These are phyloP conservation scores for Cotesia typhae DNA, from an alignment of 1,140 invertebrate species.

Conservation along the genomic window DNA sequence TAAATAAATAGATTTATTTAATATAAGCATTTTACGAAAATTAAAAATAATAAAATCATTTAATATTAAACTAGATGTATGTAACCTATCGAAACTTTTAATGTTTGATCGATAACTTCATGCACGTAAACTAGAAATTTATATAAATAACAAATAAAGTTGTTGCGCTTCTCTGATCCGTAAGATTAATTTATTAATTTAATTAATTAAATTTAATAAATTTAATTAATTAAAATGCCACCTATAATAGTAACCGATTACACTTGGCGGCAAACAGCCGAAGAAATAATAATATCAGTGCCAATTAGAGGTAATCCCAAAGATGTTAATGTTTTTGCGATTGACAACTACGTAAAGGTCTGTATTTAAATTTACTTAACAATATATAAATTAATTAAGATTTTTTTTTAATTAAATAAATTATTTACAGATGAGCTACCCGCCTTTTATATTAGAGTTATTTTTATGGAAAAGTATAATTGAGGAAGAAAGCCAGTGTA, in stretches of 20 bases:
- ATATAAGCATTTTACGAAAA: too few relatives aligned
- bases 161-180: neutral
- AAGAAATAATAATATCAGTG: slow-evolving; percentile 68
- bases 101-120: slow-evolving; percentile 48
- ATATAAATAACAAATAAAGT: too few relatives aligned
- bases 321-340: slow-evolving; percentile 72
- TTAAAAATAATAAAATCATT: too few relatives aligned
- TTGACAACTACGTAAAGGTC: slow-evolving; percentile 72
- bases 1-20: too few relatives aligned
- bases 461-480: slow-evolving; percentile 70
- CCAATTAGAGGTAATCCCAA: slow-evolving; percentile 66
- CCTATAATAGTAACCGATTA: slow-evolving; percentile 73
- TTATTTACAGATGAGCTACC: slow-evolving; percentile 67
- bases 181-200: slow-evolving; percentile 30
- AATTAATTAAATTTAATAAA: slow-evolving; percentile 29
- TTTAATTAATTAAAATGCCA: slow-evolving; percentile 68
- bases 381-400: slow-evolving; percentile 13
- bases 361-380: slow-evolving; percentile 27
- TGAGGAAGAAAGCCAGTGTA: slow-evolving; percentile 69
- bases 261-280: slow-evolving; percentile 73
- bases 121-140: neutral
- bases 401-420: slow-evolving; percentile 18
- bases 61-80: neutral
- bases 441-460: slow-evolving; percentile 74
- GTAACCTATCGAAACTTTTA: neutral